phyloP scores from a whole-genome alignment of 2,888 invertebrate genomes.

The Eilema depressum region DNA sequence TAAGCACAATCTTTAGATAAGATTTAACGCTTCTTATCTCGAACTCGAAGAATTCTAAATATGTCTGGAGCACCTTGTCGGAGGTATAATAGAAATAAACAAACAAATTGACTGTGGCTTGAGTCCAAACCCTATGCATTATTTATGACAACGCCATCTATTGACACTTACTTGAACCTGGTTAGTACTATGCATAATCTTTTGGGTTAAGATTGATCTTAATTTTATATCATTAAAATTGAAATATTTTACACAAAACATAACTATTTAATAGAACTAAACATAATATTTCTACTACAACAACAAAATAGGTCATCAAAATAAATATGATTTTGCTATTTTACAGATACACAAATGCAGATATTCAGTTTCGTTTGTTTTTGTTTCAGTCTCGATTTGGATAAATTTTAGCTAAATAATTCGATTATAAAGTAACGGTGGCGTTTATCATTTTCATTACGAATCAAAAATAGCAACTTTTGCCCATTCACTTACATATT shows the following conservation, averaged over 20 bases:
- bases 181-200: conserved; percentile 31
- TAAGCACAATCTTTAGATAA: conserved; percentile 39
- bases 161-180: conserved; percentile 35
- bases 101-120: conserved; percentile 18
- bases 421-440: not conserved
- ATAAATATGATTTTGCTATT: not conserved
- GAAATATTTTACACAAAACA: not conserved
- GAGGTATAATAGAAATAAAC: conserved; percentile 16
- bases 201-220: not conserved
- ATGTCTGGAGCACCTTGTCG: conserved; percentile 14
- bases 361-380: not conserved
- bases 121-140: not conserved
- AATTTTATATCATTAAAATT: not conserved
- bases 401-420: not conserved
- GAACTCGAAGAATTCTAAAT: conserved; percentile 25
- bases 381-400: not conserved
- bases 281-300: not conserved
- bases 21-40: conserved; percentile 31
- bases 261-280: no score
- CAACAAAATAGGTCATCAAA: not conserved
- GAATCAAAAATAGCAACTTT: conserved; percentile 27
- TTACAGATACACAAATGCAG: not conserved
- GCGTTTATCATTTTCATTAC: not conserved
- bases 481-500: conserved; percentile 47
- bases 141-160: conserved; percentile 55